Percentiles rank a stretch among this genome's conserved stretches.
These are phyloP conservation scores for Ctenochaetus hawaiiensis DNA, from an alignment of 2,797 vertebrate species.

Conservation along the genomic window DNA sequence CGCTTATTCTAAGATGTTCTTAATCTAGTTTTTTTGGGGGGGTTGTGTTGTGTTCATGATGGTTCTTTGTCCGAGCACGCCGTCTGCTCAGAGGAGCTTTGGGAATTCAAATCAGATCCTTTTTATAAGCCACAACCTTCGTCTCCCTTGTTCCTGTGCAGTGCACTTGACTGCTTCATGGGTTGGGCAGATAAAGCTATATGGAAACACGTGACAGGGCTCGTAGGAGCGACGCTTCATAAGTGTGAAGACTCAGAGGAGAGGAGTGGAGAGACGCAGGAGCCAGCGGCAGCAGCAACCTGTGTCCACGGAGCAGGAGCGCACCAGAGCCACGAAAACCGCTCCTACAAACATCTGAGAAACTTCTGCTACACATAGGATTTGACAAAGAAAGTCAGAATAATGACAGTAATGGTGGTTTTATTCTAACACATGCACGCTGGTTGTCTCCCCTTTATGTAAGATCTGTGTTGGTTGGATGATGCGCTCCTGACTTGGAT, in stretches of 20 bases:
- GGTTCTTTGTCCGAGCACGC: conserved; percentile 35
- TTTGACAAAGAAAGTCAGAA: not conserved
- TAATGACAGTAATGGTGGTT: not conserved
- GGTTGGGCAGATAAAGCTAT: conserved; percentile 69
- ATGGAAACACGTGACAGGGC: conserved; percentile 80
- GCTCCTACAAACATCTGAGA: conserved; percentile 31
- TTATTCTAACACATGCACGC: conserved; percentile 5
- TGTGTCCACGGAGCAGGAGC: conserved; percentile 55
- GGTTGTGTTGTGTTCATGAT: conserved; percentile 7
- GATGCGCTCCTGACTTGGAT: conserved; percentile 80
- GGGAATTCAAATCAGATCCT: conserved; percentile 53
- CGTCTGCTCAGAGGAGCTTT: conserved; percentile 38
- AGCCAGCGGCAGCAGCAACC: conserved; percentile 49
- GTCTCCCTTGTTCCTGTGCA: conserved; percentile 51
- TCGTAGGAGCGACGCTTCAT: conserved; percentile 80
- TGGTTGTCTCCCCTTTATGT: conserved; percentile 35
- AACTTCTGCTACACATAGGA: conserved; percentile 36
- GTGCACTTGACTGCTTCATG: conserved; percentile 62
- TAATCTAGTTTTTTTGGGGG: not conserved
- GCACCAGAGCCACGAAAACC: conserved; percentile 42
- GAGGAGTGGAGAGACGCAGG: conserved; percentile 63
- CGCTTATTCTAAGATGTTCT: not conserved
- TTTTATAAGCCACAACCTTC: conserved; percentile 34
- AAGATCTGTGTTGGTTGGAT: conserved; percentile 55
- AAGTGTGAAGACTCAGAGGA: conserved; percentile 77